These are phyloP conservation scores for Lingula anatina DNA, from an alignment of 2,888 invertebrate species.

Conservation along the genomic window DNA sequence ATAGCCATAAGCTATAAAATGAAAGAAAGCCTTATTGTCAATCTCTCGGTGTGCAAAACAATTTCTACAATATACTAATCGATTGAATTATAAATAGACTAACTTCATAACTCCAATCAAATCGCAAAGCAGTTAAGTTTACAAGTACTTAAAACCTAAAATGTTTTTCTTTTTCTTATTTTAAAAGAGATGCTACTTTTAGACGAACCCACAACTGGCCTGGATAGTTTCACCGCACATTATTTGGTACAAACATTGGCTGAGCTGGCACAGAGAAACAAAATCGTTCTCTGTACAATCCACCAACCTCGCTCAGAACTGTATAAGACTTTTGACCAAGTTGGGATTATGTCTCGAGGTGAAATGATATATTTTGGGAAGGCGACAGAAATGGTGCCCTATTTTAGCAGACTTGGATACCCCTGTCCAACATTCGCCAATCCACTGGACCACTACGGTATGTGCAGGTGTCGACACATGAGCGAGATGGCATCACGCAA, in stretches of 20 bases:
- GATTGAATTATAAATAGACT: no score
- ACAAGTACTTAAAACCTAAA: no score
- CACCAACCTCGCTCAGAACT: slow-evolving; percentile 43
- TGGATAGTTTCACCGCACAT: slow-evolving; percentile 92
- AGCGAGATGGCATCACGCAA: no score
- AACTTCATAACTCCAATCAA: no score
- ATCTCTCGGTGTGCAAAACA: background rate
- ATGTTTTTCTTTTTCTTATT: slow-evolving; percentile 60
- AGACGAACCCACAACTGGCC: slow-evolving; percentile 80
- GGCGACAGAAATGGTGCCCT: slow-evolving; percentile 81
- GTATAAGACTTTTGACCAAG: slow-evolving; percentile 28
- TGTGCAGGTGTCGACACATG: slow-evolving; percentile 3
- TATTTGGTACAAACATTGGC: slow-evolving; percentile 25
- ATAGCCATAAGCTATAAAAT: no score
- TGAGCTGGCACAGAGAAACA: slow-evolving; percentile 26
- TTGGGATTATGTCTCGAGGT: slow-evolving; percentile 33
- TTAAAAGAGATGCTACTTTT: slow-evolving; percentile 83
- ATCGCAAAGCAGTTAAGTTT: no score
- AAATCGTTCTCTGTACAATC: slow-evolving; percentile 77
- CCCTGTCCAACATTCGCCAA: slow-evolving; percentile 95
- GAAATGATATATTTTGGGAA: slow-evolving; percentile 65
- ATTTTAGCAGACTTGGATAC: slow-evolving; percentile 91
- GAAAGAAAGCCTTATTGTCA: no score
- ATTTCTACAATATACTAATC: no score
- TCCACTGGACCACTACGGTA: slow-evolving; percentile 85